Evolutionary conservation across 2,113 vertebrate genomes (phyloP).

Genomic region (Mesoclemmys tuberculata): DNA sequence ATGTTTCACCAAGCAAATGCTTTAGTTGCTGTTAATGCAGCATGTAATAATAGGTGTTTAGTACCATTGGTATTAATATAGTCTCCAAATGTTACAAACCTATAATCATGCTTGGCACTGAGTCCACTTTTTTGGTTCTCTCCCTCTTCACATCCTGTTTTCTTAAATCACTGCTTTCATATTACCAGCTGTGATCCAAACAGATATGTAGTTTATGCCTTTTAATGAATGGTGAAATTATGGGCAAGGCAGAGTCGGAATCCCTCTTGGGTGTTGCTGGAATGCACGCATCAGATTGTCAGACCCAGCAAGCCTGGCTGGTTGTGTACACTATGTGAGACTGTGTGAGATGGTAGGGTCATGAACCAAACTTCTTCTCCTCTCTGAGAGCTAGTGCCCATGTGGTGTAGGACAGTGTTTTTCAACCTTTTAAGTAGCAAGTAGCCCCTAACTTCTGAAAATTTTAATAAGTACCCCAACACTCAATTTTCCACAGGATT

Average conservation of each 20-base stretch:
- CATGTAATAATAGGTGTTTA: constrained; percentile 26
- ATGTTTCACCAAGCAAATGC: constrained; percentile 16
- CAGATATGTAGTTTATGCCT: background rate
- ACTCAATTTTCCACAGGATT: too few species aligned
- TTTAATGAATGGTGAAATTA: background rate
- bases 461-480: too few species aligned
- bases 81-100: constrained; percentile 16
- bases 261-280: too few species aligned
- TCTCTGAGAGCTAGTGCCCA: too few species aligned
- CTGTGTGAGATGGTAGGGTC: too few species aligned
- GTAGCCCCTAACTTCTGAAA: too few species aligned
- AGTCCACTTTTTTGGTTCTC: background rate
- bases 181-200: background rate
- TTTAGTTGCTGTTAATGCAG: constrained; percentile 18
- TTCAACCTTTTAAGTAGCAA: too few species aligned
- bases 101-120: background rate
- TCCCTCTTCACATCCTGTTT: background rate
- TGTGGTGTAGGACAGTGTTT: too few species aligned
- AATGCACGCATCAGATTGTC: too few species aligned
- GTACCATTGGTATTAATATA: constrained; percentile 23
- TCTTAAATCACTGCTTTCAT: background rate
- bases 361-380: too few species aligned
- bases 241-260: background rate
- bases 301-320: too few species aligned
- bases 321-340: too few species aligned